A percentile compares a stretch with the other conserved stretches of the same genome.
Conservation (phyloP, 1,140 invertebrate genomes). For the Drosophila sp. region DNA sequence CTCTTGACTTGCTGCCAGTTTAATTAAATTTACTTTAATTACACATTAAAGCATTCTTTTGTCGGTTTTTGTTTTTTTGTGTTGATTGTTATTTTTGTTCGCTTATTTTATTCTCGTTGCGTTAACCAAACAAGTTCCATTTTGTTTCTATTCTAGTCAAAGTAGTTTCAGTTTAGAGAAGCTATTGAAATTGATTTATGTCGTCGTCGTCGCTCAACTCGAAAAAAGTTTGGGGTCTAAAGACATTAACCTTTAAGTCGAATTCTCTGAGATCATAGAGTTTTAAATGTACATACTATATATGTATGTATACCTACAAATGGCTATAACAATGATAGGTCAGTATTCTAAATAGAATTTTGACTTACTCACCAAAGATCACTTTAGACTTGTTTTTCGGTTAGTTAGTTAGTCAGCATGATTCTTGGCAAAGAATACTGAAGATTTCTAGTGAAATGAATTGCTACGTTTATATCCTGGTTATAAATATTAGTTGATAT, state of each 20-base stretch:
- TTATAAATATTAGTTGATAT: too few relatives aligned
- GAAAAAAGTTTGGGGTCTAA: constrained; percentile 11
- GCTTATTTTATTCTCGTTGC: background rate
- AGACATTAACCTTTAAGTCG: constrained; percentile 47
- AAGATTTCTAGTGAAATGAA: too few relatives aligned
- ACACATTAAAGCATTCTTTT: constrained; percentile 62
- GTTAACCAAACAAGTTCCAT: constrained; percentile 73
- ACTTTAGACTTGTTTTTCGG: too few relatives aligned
- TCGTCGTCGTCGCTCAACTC: background rate
- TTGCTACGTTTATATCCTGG: too few relatives aligned
- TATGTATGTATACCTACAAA: background rate
- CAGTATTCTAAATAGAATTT: background rate
- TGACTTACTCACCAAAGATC: background rate
- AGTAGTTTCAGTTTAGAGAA: constrained; percentile 44
- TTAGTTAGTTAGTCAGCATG: too few relatives aligned
- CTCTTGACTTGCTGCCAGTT: constrained; percentile 53
- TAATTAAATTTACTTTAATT: constrained; percentile 77
- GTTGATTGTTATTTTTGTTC: constrained; percentile 18
- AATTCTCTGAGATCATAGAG: constrained; percentile 6
- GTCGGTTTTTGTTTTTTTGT: constrained; percentile 31
- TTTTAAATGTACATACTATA: background rate
- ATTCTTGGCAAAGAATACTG: too few relatives aligned
- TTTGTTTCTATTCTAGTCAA: constrained; percentile 46
- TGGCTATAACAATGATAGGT: background rate
- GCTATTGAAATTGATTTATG: constrained; percentile 25